Base-by-base conservation (phyloP, 2,888 invertebrate genomes). In the Serrognathus titanus region DNA sequence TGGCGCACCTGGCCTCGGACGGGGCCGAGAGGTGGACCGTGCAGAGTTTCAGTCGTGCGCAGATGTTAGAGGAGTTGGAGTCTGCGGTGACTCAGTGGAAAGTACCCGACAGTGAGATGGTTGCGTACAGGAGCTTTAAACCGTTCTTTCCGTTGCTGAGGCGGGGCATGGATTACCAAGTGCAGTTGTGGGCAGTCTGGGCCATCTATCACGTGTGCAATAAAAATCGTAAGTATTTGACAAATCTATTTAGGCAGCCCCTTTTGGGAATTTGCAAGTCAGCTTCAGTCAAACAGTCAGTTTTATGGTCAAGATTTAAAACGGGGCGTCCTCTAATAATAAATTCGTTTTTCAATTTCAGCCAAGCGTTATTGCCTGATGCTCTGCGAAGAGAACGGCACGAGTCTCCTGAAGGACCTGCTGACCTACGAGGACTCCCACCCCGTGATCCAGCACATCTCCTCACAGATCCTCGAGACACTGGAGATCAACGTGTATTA, bases 101-200 rank as follows among this genome's bases (percentile, higher is more conserved):
- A 64, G 82, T 85, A 20, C 88, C 89, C 0, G 84, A 85, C 55
- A 83, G 82, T 51, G 89, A 89, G 71, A 89, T 90, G 89, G 89
- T 89, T 41, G 88, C 89, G 10, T 86, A 83, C 73, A 79, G 88
- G 66, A 86, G 88, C 62, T 85, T 90, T 74, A 81, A 81, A 63
- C 89, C 89, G 16, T 90, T 90, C 74, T 84, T 87, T 61, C 84
- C 87, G 0, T 75, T 90, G 49, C 74, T 89, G 57, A 72, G 76
- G 41, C 80, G 81, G 55, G 78, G 80, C 43, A 81, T 83, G 60
- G 83, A 85, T 58, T 82, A 83, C 66, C 83, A 84, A 53, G 87
- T 88, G 35, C 88, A 88, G 69, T 74, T 89, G 53, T 90, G 90
- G 90, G 89, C 89, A 9, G 83, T 88, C 3, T 90, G 90, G 90